Evolutionary conservation across 2,888 invertebrate species (phyloP).

Genomic region (Ditylenchus weischeri): DNA sequence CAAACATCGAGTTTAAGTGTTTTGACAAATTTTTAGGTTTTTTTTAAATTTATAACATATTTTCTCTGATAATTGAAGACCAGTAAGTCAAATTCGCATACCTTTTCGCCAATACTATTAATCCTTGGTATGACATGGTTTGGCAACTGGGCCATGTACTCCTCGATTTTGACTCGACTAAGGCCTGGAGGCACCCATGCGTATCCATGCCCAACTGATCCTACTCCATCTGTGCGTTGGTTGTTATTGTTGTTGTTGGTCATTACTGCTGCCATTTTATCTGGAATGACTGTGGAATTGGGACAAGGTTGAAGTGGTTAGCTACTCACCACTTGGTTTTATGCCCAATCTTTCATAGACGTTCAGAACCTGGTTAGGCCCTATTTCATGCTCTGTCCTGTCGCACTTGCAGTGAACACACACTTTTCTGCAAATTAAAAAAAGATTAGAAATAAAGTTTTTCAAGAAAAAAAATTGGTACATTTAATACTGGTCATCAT

Average conservation of each 20-base stretch:
- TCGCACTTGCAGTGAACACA: slow-evolving; percentile 57
- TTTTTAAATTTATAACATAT: too few species aligned
- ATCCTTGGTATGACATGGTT: slow-evolving; percentile 72
- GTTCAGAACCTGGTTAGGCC: slow-evolving; percentile 50
- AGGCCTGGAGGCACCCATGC: slow-evolving; percentile 75
- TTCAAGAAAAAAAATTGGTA: too few species aligned
- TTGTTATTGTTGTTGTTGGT: slow-evolving; percentile 20
- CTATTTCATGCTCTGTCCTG: slow-evolving; percentile 52
- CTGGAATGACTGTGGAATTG: slow-evolving; percentile 32
- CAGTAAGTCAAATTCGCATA: too few species aligned
- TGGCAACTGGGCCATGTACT: slow-evolving; percentile 85
- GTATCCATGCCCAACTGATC: slow-evolving; percentile 62
- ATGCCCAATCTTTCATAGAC: slow-evolving; percentile 56
- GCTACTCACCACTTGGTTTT: slow-evolving; percentile 36
- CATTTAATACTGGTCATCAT: too few species aligned
- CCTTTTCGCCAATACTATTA: slow-evolving; percentile 75
- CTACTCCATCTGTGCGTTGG: slow-evolving; percentile 25
- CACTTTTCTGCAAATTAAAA: slow-evolving; percentile 49
- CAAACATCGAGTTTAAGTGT: too few species aligned
- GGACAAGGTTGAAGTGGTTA: not conserved
- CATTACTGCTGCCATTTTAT: slow-evolving; percentile 43
- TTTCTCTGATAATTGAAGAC: too few species aligned
- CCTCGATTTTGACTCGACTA: slow-evolving; percentile 73
- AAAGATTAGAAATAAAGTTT: not conserved
- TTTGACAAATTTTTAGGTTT: too few species aligned